A percentile compares a stretch with the other conserved stretches of the same genome.
These are phyloP conservation scores for Gracilinanus agilis DNA, from an alignment of 2,113 vertebrate species.

Conservation along the genomic window DNA sequence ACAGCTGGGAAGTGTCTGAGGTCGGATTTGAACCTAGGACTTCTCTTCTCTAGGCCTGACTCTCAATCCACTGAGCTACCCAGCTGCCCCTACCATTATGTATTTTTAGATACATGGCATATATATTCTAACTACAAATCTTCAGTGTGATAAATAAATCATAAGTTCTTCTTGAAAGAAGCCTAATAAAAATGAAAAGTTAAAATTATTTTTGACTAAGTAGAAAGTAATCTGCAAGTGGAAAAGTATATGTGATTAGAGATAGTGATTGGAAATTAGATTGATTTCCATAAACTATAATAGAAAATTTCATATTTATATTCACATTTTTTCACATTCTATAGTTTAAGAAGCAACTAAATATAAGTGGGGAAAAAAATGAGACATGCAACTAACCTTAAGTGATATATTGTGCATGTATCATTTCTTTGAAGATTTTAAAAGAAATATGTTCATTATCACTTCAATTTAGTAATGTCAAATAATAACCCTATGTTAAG, in stretches of 20 bases:
- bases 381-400: neutral
- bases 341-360: neutral
- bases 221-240: neutral
- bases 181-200: neutral
- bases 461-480: constrained; percentile 34
- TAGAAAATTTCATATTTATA: neutral
- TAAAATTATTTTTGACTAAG: neutral
- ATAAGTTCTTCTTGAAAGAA: neutral
- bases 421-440: constrained; percentile 29
- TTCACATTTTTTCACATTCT: neutral
- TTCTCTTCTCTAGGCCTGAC: too few relatives aligned
- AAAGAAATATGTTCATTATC: constrained; percentile 12
- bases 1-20: too few relatives aligned
- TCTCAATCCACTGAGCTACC: too few relatives aligned
- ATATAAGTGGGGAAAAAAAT: neutral
- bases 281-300: neutral
- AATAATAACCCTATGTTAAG: constrained; percentile 25
- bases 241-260: neutral
- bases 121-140: neutral
- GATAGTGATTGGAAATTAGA: neutral
- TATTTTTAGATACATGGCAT: neutral
- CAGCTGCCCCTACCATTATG: too few relatives aligned
- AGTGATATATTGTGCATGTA: neutral
- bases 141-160: neutral
- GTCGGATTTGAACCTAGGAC: too few relatives aligned